Evolutionary conservation across 2,888 invertebrate species (phyloP).

Genomic region (Junonia oenone): DNA sequence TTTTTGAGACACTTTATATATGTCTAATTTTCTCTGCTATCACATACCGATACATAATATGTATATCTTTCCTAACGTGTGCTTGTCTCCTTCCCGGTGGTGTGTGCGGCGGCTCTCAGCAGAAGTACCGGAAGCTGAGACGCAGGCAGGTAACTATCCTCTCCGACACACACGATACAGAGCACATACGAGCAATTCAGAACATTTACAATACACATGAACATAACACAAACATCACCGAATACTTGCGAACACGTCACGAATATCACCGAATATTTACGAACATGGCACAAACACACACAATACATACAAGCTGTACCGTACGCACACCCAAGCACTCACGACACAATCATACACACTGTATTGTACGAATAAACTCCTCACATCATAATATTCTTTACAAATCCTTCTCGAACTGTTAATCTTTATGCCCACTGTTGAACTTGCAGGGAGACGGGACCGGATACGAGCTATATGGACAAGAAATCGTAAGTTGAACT

Average conservation of each 20-base stretch:
- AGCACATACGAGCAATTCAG: too few species aligned
- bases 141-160: conserved; percentile 86
- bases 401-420: conserved; percentile 41
- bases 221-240: too few species aligned
- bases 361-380: neutral
- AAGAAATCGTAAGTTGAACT: conserved; percentile 83
- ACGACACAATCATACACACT: neutral
- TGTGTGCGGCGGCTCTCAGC: conserved; percentile 42
- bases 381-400: neutral
- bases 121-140: conserved; percentile 92
- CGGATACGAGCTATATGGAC: conserved; percentile 84
- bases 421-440: conserved; percentile 77
- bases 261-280: too few species aligned
- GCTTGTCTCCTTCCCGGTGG: conserved; percentile 13
- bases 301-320: neutral
- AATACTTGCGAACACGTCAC: too few species aligned
- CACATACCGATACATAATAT: too few species aligned
- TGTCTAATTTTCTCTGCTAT: too few species aligned
- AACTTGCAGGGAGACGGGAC: conserved; percentile 89
- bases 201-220: too few species aligned
- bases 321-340: neutral
- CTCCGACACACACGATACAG: conserved; percentile 24
- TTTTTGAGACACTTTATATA: too few species aligned
- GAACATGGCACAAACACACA: neutral
- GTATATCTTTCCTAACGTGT: conserved; percentile 5